Percentiles rank a stretch among this genome's conserved stretches.
Evolutionary conservation across 2,888 invertebrate genomes (phyloP).

Genomic region (Drosophila percnosoma): DNA sequence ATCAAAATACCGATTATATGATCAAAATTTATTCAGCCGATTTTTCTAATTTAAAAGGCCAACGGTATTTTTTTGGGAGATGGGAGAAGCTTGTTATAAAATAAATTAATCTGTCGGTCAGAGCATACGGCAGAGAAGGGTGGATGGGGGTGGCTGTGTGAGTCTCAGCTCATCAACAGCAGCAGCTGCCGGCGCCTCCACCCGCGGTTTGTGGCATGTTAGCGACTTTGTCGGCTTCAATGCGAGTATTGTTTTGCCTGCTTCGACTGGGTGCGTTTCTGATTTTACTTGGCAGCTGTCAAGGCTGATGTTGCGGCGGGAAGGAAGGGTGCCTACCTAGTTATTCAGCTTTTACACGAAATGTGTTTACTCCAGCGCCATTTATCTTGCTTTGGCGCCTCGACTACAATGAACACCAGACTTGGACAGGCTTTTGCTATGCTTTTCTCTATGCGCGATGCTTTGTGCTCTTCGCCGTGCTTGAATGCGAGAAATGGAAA

Average conservation of each 20-base stretch:
- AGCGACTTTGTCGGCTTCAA: conserved; percentile 19
- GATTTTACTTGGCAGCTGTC: conserved; percentile 53
- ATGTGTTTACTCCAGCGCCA: conserved; percentile 76
- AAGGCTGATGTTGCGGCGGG: conserved; percentile 3
- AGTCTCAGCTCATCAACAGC: conserved; percentile 28
- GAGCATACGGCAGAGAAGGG: neutral
- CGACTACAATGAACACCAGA: conserved; percentile 58
- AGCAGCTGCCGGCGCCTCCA: conserved; percentile 8
- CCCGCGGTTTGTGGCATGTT: neutral
- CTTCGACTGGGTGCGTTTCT: conserved; percentile 35
- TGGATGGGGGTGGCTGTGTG: neutral
- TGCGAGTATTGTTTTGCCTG: conserved; percentile 57
- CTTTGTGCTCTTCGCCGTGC: neutral
- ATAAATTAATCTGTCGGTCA: neutral
- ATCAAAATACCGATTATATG: conserved; percentile 29
- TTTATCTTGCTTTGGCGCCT: conserved; percentile 77
- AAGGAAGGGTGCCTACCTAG: conserved; percentile 16
- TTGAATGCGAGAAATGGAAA: conserved; percentile 45
- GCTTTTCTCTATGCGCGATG: conserved; percentile 11
- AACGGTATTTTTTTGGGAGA: neutral
- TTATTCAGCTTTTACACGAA: conserved; percentile 64
- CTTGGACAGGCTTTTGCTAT: conserved; percentile 32
- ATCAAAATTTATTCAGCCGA: conserved; percentile 51
- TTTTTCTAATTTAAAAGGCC: conserved; percentile 56
- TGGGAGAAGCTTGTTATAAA: neutral